Base-by-base conservation (phyloP, 2,888 invertebrate genomes). In the Lasius platythorax region DNA sequence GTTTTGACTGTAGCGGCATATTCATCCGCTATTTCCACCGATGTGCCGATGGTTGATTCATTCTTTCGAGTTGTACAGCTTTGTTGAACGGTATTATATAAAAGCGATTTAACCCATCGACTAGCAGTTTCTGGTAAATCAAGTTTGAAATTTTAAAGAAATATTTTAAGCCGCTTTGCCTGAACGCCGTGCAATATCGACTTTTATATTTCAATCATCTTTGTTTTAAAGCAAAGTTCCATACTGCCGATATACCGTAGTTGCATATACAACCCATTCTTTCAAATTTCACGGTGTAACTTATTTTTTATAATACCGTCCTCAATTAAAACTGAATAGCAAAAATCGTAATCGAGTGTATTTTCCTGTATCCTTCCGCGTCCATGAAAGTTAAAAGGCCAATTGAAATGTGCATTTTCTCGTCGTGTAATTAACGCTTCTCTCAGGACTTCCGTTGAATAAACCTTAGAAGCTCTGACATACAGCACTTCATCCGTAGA, bases 371-470 rank as follows among this genome's bases (percentile, higher is more conserved):
- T 50, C 23, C 58, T 12, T 37, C 18, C 37, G 28, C 75, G n/a
- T 40, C 46, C 18, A 18, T 46, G 61, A 61, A 61, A 72, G 79
- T 72, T 72, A 81, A 81, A 81, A 81, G 53, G 79, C 73, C 72
- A 81, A 81, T 81, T 81, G 79, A 81, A 61, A 61, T 61, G 73
- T 81, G 37, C 79, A 72, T 72, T 72, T 72, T 81, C 79, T 81
- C 68, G 70, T 46, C 61, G 61, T 83, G 53, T 89, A 90, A 90
- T 90, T 89, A 90, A 85, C 84, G 73, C 87, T 84, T 73, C 84
- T 86, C 72, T 50, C 74, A 40, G 72, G 84, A 56, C 75, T 40
- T 9, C 28, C 84, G 86, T 86, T 89, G 83, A 86, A 58, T 58
- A 64, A 89, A 89, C 85, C 90, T 90, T 86, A 23, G 83, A 78